Conservation (phyloP, 2,113 vertebrate species). For the Oncorhynchus kisutch region DNA sequence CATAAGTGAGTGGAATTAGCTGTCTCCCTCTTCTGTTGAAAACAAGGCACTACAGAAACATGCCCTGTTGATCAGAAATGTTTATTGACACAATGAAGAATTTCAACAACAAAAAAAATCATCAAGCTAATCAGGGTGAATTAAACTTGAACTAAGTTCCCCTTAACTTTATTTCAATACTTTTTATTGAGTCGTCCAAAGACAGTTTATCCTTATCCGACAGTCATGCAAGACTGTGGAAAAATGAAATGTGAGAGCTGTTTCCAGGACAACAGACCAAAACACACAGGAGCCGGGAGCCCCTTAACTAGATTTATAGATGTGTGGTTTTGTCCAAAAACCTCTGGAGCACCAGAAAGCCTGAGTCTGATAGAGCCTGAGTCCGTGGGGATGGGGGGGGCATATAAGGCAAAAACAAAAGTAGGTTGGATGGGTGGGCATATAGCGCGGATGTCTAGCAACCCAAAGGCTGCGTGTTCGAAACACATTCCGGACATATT, state of each 20-base stretch:
- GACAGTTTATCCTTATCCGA: no score
- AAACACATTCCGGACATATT: no score
- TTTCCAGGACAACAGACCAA: conserved; percentile 51
- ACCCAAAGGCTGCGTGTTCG: no score
- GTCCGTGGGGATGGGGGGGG: neutral
- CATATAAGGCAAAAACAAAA: no score
- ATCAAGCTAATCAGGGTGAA: no score
- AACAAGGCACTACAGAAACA: conserved; percentile 4
- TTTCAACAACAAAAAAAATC: neutral
- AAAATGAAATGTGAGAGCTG: conserved; percentile 22
- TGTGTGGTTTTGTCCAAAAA: conserved; percentile 21
- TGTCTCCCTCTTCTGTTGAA: conserved; percentile 64
- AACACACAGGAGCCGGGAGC: conserved; percentile 40
- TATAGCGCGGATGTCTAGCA: no score
- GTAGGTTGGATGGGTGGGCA: no score
- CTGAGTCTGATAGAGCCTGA: neutral
- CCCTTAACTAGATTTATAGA: conserved; percentile 37
- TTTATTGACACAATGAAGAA: neutral
- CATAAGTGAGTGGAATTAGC: no score
- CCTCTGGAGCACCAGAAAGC: conserved; percentile 1
- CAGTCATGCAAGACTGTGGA: conserved; percentile 11
- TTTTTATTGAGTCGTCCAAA: no score
- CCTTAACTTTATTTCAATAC: no score
- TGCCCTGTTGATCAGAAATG: neutral
- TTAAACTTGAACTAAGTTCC: no score